A percentile compares a stretch with the other conserved stretches of the same genome.
Evolutionary conservation across 2,888 invertebrate genomes (phyloP).

Genomic region (Atethmia centrago): DNA sequence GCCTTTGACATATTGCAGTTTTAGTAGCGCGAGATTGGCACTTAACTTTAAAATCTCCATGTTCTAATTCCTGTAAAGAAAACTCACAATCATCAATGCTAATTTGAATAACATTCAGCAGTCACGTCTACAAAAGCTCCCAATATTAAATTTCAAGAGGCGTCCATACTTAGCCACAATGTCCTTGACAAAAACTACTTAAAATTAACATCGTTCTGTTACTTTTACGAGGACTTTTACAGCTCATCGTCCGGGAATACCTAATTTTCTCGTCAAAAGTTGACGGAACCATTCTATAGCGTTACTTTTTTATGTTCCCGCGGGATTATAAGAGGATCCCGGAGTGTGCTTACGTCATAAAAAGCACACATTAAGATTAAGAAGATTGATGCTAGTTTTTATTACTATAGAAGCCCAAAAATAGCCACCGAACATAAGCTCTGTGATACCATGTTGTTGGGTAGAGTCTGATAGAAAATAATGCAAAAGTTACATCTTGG

Average conservation of each 20-base stretch:
- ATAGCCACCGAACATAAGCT: slow-evolving; percentile 32
- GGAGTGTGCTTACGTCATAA: slow-evolving; percentile 54
- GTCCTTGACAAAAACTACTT: slow-evolving; percentile 59
- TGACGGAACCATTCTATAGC: slow-evolving; percentile 45
- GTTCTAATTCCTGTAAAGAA: neutral
- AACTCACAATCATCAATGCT: neutral
- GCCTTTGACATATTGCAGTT: too few relatives aligned
- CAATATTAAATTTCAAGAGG: slow-evolving; percentile 33
- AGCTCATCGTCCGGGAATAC: slow-evolving; percentile 60
- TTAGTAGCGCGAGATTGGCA: neutral
- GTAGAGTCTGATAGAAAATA: neutral
- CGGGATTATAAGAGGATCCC: slow-evolving; percentile 40
- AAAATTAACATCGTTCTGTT: slow-evolving; percentile 55
- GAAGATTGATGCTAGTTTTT: slow-evolving; percentile 55
- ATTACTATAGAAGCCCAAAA: slow-evolving; percentile 32
- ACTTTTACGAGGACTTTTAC: slow-evolving; percentile 58
- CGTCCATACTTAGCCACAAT: slow-evolving; percentile 41
- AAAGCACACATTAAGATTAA: slow-evolving; percentile 56
- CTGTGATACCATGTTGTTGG: slow-evolving; percentile 9
- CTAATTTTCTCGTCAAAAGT: slow-evolving; percentile 62
- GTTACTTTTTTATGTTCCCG: slow-evolving; percentile 55
- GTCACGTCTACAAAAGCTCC: slow-evolving; percentile 13
- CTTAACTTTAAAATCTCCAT: neutral
- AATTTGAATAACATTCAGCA: slow-evolving; percentile 8
- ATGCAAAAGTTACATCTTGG: too few relatives aligned